These are phyloP conservation scores for Hypsopygia costalis DNA, from an alignment of 2,888 invertebrate species.

Conservation along the genomic window DNA sequence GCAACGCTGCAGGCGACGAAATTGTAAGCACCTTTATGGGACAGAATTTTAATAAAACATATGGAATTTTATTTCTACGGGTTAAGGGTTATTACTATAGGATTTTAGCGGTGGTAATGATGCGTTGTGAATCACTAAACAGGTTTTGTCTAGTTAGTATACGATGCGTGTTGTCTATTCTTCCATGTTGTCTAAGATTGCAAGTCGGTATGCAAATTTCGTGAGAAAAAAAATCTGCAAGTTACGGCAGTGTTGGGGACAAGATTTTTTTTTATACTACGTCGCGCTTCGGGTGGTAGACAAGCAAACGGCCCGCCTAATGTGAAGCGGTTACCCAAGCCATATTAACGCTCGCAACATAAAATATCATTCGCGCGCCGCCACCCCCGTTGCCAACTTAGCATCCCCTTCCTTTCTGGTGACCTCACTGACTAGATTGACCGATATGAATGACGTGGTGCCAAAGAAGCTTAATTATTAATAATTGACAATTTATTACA, in stretches of 20 bases:
- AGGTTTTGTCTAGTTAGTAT: conserved; percentile 72
- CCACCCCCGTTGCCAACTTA: too few species aligned
- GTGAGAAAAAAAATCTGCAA: conserved; percentile 51
- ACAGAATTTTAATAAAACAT: conserved; percentile 19
- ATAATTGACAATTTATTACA: too few species aligned
- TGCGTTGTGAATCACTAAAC: conserved; percentile 69
- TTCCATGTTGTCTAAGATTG: conserved; percentile 41
- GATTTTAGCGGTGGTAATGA: conserved; percentile 42
- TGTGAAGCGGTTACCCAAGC: too few species aligned
- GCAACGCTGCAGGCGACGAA: conserved; percentile 48
- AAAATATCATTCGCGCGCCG: too few species aligned
- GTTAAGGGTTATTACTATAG: conserved; percentile 21
- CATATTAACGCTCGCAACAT: too few species aligned
- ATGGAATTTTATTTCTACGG: conserved; percentile 14
- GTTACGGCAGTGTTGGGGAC: not conserved
- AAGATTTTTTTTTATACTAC: too few species aligned
- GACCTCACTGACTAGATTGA: too few species aligned
- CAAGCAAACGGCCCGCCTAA: too few species aligned
- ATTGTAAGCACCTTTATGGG: conserved; percentile 19
- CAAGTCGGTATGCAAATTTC: conserved; percentile 55
- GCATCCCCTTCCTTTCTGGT: too few species aligned
- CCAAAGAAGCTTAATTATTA: too few species aligned
- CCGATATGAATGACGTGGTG: too few species aligned
- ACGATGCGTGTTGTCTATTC: conserved; percentile 47
- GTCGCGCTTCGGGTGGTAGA: too few species aligned